Conservation (phyloP, 2,888 invertebrate species). For the Pachliopta kotzebuea region DNA sequence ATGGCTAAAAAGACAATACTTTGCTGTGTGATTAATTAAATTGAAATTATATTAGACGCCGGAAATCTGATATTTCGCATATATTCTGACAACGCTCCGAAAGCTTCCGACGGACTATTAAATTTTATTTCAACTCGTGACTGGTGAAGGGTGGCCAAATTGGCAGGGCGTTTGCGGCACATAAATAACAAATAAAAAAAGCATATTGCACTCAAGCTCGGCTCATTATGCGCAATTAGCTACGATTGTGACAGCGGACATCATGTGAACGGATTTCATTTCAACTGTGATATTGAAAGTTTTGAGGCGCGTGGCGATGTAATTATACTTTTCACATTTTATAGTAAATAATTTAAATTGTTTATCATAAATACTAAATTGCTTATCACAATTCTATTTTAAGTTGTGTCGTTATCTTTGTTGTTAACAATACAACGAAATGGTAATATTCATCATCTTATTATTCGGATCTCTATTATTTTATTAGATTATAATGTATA, state of each 20-base stretch:
- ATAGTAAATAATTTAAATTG: not conserved
- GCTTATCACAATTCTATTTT: not conserved
- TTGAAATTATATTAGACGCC: conserved; percentile 34
- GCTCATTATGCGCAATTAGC: conserved; percentile 80
- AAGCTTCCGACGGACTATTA: conserved; percentile 67
- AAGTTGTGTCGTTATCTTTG: not conserved
- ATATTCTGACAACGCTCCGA: conserved; percentile 50
- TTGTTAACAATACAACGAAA: not conserved
- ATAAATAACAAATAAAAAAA: conserved; percentile 74
- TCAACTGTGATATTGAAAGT: conserved; percentile 40
- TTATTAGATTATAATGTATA: too few relatives aligned
- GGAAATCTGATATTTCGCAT: conserved; percentile 75
- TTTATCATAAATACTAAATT: not conserved
- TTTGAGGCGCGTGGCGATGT: conserved; percentile 46
- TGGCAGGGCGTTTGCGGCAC: conserved; percentile 60
- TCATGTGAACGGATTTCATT: conserved; percentile 73
- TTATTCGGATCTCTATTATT: too few relatives aligned
- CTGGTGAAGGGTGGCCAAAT: conserved; percentile 59
- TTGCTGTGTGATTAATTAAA: too few relatives aligned
- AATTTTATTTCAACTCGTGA: conserved; percentile 74
- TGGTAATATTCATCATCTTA: too few relatives aligned
- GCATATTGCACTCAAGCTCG: conserved; percentile 73
- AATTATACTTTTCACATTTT: conserved; percentile 27
- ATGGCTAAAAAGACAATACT: too few relatives aligned
- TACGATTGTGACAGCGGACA: conserved; percentile 72